Conservation (phyloP, 2,797 vertebrate species). For the Spinus pinus region DNA sequence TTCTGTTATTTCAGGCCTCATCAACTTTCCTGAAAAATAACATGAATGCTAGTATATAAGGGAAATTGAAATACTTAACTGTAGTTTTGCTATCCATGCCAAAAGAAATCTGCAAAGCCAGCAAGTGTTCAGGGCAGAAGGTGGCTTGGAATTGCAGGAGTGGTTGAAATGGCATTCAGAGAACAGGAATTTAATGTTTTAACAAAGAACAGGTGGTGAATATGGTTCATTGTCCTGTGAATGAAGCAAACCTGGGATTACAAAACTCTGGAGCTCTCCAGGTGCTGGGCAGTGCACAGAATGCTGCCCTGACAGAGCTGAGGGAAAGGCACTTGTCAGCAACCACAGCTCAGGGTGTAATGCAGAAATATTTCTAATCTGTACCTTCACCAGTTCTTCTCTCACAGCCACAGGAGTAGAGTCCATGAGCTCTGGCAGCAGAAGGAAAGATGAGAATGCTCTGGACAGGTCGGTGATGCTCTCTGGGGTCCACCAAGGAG, state of each 20-base stretch:
- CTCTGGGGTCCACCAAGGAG: background rate
- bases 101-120: background rate
- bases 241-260: background rate
- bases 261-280: background rate
- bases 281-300: background rate
- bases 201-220: background rate
- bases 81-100: background rate
- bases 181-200: background rate
- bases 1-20: conserved; percentile 28
- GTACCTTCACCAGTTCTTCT: background rate
- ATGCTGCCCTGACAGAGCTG: background rate
- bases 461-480: background rate
- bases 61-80: background rate
- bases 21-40: background rate
- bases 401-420: fast-evolving
- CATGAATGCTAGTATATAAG: background rate
- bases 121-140: conserved; percentile 32
- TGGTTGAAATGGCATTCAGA: background rate
- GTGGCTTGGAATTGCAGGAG: conserved; percentile 18
- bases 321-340: background rate
- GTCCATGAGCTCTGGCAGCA: background rate
- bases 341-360: no score
- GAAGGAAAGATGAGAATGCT: background rate
- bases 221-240: background rate
- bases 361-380: background rate